Conservation (phyloP, 2,113 vertebrate species). For the Neolamprologus falcicula region DNA sequence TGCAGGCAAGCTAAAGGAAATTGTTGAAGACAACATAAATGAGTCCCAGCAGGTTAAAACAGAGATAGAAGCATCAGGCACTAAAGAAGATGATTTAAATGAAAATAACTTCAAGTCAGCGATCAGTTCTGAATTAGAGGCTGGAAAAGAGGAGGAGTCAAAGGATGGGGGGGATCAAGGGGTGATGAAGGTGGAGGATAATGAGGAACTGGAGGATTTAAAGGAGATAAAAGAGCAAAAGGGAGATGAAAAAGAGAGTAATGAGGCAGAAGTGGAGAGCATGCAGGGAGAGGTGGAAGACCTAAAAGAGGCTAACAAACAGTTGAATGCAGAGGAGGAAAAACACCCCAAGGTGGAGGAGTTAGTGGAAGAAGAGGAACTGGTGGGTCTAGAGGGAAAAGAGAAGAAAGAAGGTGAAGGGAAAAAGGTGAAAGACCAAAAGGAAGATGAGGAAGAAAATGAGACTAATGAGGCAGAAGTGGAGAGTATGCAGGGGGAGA, state of each 20-base stretch:
- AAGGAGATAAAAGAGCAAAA: not conserved
- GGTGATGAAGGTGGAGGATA: not conserved
- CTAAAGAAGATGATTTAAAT: not conserved
- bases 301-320: not conserved
- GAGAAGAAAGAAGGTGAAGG: not conserved
- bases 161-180: not conserved
- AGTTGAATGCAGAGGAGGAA: not conserved
- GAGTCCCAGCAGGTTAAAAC: not conserved
- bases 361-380: not conserved
- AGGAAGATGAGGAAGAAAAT: not conserved
- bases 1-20: not conserved
- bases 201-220: fast-evolving
- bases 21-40: not conserved
- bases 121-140: not conserved
- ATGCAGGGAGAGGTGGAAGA: not conserved
- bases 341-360: not conserved
- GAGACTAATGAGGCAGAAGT: not conserved
- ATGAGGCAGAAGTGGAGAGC: not conserved
- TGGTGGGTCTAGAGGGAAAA: not conserved
- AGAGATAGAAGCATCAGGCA: not conserved
- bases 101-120: not conserved
- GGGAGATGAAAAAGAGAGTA: not conserved
- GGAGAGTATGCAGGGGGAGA: not conserved
- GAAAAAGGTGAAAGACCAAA: not conserved
- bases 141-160: not conserved